These are phyloP conservation scores for Rhabdornis inornatus DNA, from an alignment of 2,113 vertebrate genomes.

Conservation along the genomic window DNA sequence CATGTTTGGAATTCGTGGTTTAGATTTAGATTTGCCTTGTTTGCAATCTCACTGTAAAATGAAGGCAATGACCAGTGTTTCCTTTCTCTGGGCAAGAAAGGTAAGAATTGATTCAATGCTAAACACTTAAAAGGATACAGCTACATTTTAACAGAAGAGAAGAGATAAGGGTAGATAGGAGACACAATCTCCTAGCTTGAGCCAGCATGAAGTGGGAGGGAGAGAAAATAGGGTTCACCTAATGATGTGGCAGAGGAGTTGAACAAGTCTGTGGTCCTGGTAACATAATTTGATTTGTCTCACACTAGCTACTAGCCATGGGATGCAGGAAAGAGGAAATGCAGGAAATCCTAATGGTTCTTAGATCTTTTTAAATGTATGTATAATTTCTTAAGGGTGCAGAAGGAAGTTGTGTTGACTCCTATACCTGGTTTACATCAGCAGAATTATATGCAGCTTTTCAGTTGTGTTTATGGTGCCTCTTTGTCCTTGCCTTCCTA, in stretches of 20 bases:
- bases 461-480: not conserved
- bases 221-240: not conserved
- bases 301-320: not conserved
- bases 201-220: not conserved
- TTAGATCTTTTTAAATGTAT: not conserved
- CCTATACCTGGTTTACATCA: not conserved
- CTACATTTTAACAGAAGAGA: not conserved
- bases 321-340: not conserved
- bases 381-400: not conserved
- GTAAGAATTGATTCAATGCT: not conserved
- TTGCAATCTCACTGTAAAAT: not conserved
- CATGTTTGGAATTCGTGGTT: not conserved
- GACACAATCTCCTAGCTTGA: not conserved
- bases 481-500: not conserved
- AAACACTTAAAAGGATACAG: not conserved
- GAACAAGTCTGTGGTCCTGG: not conserved
- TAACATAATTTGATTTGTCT: not conserved
- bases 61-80: not conserved
- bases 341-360: not conserved
- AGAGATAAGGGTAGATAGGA: not conserved
- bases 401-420: not conserved
- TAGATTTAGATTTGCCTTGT: not conserved
- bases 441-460: not conserved
- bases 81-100: not conserved
- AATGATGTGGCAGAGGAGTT: not conserved